Percentiles rank a stretch among this genome's conserved stretches.
These are phyloP conservation scores for Pseudoips prasinana DNA, from an alignment of 2,888 invertebrate species.

Conservation along the genomic window DNA sequence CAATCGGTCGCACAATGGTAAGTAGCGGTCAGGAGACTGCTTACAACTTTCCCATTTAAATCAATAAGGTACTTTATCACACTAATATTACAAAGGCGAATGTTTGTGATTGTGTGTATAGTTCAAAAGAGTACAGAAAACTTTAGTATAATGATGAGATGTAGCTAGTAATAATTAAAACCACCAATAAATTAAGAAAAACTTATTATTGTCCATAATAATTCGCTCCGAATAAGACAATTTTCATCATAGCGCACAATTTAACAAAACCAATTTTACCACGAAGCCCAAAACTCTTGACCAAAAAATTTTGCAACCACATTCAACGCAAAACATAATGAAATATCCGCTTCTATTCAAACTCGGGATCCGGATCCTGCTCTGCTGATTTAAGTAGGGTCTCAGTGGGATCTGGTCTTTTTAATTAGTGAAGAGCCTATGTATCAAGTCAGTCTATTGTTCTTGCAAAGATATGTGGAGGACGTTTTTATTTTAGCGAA, in stretches of 20 bases:
- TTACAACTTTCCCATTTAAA: too few species aligned
- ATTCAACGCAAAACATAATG: conserved; percentile 21
- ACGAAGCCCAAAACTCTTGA: conserved; percentile 6
- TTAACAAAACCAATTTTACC: neutral
- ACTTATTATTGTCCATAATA: too few species aligned
- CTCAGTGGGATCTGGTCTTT: conserved; percentile 39
- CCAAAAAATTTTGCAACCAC: conserved; percentile 18
- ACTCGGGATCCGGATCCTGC: conserved; percentile 7
- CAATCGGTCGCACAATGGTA: too few species aligned
- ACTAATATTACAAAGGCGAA: too few species aligned
- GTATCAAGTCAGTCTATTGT: conserved; percentile 44
- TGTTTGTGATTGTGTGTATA: too few species aligned
- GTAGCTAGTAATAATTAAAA: too few species aligned
- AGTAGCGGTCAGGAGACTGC: too few species aligned
- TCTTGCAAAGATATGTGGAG: conserved; percentile 16
- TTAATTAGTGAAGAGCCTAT: conserved; percentile 62
- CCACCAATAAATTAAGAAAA: too few species aligned
- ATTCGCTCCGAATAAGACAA: too few species aligned
- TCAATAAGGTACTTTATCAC: too few species aligned
- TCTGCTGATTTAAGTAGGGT: conserved; percentile 36
- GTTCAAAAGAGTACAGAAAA: too few species aligned
- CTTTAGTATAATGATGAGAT: too few species aligned
- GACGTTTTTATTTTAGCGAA: conserved; percentile 11
- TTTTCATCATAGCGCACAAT: neutral
- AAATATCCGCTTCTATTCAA: conserved; percentile 23